Percentiles rank a stretch among this genome's conserved stretches.
Evolutionary conservation across 1,140 invertebrate species (phyloP).

Genomic region (Protaetia brevitarsis): DNA sequence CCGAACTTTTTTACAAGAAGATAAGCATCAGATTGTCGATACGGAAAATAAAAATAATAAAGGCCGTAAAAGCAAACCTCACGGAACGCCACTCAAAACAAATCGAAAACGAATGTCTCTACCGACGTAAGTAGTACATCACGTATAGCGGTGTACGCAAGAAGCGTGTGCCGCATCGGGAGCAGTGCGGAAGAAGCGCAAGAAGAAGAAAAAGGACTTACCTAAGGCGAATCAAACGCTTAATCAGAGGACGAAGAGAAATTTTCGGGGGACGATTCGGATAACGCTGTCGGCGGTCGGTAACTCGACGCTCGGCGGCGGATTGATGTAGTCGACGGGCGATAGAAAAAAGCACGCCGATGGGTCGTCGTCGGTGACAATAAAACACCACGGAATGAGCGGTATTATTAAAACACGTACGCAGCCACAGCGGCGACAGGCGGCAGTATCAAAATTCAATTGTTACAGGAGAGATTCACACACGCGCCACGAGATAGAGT

Average conservation of each 20-base stretch:
- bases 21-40: no score
- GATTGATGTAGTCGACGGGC: no score
- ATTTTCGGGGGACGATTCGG: neutral
- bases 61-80: no score
- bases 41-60: no score
- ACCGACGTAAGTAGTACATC: no score
- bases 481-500: conserved; percentile 14
- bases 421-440: conserved; percentile 7
- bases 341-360: no score
- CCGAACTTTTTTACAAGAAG: no score
- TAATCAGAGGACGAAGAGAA: neutral
- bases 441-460: conserved; percentile 14
- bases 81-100: no score
- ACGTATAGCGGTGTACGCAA: no score
- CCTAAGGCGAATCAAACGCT: neutral
- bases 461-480: conserved; percentile 16
- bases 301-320: neutral
- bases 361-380: neutral
- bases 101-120: no score
- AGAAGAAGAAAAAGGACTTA: neutral
- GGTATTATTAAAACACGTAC: conserved; percentile 7
- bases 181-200: neutral
- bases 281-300: neutral
- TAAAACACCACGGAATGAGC: conserved; percentile 5
- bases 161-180: neutral